A percentile compares a stretch with the other conserved stretches of the same genome.
Conservation (phyloP, 2,113 vertebrate species). For the Aptenodytes patagonicus region DNA sequence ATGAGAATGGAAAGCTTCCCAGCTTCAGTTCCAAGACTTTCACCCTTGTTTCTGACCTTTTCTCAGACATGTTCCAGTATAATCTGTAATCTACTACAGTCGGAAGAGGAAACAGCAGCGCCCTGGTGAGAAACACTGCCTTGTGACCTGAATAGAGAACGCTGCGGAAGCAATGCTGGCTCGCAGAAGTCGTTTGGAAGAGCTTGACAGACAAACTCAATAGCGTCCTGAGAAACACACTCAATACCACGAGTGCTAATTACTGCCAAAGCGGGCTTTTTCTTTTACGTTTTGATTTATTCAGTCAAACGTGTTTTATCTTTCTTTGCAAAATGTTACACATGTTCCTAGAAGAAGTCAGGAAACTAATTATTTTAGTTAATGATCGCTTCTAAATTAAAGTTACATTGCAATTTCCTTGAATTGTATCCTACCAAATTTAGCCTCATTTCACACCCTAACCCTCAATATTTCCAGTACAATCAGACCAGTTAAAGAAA, state of each 20-base stretch:
- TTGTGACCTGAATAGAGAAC: slow-evolving; percentile 67
- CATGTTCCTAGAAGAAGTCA: not conserved
- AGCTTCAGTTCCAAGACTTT: slow-evolving; percentile 73
- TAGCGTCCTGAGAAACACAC: not conserved
- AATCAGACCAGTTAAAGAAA: not conserved
- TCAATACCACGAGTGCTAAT: not conserved
- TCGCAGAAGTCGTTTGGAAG: slow-evolving; percentile 25
- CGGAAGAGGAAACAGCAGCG: slow-evolving; percentile 78
- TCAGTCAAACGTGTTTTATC: not conserved
- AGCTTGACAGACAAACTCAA: slow-evolving; percentile 36
- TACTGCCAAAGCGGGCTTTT: not conserved
- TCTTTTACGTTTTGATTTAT: not conserved
- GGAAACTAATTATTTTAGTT: not conserved
- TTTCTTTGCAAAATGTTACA: not conserved
- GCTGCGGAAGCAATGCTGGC: slow-evolving; percentile 68
- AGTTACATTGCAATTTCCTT: not conserved
- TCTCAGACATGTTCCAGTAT: slow-evolving; percentile 74
- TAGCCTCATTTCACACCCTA: not conserved
- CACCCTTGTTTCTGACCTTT: slow-evolving; percentile 76
- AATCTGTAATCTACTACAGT: slow-evolving; percentile 77
- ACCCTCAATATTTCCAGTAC: not conserved
- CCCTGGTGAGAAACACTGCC: slow-evolving; percentile 79
- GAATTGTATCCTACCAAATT: not conserved
- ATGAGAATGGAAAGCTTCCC: slow-evolving; percentile 76
- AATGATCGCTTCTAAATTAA: not conserved